Conservation (phyloP, 2,113 vertebrate genomes). For the Spizaetus ornatus region DNA sequence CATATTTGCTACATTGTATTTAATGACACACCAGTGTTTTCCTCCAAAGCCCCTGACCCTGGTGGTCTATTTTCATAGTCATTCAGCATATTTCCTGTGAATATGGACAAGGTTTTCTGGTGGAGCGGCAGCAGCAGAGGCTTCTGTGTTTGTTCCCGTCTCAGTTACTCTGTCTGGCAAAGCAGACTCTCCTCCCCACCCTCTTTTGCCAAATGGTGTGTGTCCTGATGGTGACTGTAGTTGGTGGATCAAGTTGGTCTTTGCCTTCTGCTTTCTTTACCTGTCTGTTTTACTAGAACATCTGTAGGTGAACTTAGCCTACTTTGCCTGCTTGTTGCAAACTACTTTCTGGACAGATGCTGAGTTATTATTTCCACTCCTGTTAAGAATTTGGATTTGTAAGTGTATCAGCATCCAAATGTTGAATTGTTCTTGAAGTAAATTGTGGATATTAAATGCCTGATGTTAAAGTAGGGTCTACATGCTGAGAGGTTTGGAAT, state of each 20-base stretch:
- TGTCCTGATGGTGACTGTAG: conserved; percentile 7
- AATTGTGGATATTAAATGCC: not conserved
- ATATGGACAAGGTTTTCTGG: not conserved
- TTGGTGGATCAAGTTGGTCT: conserved; percentile 13
- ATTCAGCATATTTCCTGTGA: not conserved
- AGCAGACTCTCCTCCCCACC: not conserved
- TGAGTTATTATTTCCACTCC: not conserved
- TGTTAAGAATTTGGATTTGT: not conserved
- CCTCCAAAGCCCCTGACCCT: not conserved
- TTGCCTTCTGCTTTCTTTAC: not conserved
- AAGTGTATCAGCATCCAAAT: not conserved
- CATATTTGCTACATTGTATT: not conserved
- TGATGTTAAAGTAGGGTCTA: not conserved
- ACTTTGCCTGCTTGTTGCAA: not conserved
- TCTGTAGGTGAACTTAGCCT: conserved; percentile 33
- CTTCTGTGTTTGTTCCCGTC: not conserved
- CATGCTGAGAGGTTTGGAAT: not conserved
- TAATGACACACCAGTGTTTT: not conserved
- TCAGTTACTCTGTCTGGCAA: not conserved
- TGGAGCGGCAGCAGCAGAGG: not conserved
- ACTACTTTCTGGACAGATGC: not conserved
- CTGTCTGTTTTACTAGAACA: not conserved
- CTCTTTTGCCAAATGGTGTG: not conserved
- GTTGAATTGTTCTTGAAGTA: not conserved
- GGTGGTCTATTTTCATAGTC: not conserved